phyloP scores from a whole-genome alignment of 2,797 vertebrate genomes.

The Phrynocephalus vlangalii region DNA sequence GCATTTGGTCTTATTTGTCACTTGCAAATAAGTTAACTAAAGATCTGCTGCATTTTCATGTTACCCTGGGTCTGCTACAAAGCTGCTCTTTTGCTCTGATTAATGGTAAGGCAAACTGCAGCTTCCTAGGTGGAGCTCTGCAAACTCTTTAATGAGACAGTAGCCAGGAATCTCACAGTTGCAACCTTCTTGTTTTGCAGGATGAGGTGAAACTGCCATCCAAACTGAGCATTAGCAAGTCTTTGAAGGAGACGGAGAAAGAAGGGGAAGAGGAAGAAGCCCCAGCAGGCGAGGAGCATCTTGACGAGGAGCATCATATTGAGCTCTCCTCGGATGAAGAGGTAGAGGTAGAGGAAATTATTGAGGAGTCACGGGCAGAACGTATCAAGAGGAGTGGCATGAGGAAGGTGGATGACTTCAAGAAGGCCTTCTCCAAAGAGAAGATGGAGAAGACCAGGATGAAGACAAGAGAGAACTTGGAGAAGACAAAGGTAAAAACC shows the following conservation, averaged over 20 bases:
- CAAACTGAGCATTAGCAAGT: conserved; percentile 90
- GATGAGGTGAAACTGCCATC: conserved; percentile 92
- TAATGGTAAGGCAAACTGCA: too few species aligned
- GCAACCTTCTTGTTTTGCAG: conserved; percentile 75
- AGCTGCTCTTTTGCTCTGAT: too few species aligned
- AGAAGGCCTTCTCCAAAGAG: conserved; percentile 97
- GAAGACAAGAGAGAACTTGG: conserved; percentile 92
- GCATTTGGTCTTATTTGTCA: too few species aligned
- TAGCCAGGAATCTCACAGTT: conserved; percentile 1
- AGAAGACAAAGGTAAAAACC: conserved; percentile 93
- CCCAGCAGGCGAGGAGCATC: conserved; percentile 82
- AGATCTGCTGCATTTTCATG: too few species aligned
- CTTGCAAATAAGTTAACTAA: too few species aligned
- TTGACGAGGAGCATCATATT: conserved; percentile 77
- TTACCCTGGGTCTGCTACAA: too few species aligned
- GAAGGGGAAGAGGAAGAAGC: conserved; percentile 83
- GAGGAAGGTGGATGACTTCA: conserved; percentile 92
- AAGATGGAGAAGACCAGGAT: conserved; percentile 95
- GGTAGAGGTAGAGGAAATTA: conserved; percentile 94
- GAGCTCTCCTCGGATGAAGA: conserved; percentile 91
- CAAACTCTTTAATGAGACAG: neutral
- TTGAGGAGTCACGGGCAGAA: conserved; percentile 93
- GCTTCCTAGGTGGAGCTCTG: neutral
- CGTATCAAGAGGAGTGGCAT: conserved; percentile 91
- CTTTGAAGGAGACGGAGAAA: conserved; percentile 82